Base-by-base conservation (phyloP, 2,888 invertebrate species). In the Drosophila yooni region DNA sequence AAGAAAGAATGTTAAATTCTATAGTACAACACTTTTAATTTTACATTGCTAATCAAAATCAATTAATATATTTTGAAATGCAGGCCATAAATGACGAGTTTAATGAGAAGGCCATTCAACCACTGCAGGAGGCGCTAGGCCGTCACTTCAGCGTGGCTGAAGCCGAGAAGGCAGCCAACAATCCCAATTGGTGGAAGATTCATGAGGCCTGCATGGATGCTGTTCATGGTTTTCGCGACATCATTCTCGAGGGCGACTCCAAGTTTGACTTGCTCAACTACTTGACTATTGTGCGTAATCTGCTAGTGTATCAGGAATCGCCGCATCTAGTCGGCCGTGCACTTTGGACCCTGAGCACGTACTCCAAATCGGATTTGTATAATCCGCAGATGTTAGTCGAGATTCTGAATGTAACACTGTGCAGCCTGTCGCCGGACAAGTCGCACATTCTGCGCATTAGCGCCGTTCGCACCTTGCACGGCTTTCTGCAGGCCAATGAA, bases 161-260 rank as follows among this genome's bases (percentile, higher is more conserved):
- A 81, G 91, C 93, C 40, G 94, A 93, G 82, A 93, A 94, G 90
- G 89, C 92, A 13, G 85, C 93, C n/a, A 93, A 94, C 60, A 91
- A 93, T 87, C 85, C 91, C 36, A 91, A 94, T 68, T 94, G 95
- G 94, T 96, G 96, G 96, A 96, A 96, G 92, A 93, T 95, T 50
- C 94, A 94, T 74, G 96, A 96, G 91, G 94, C 96, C 0, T 94
- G 95, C 62, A 94, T 96, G 94, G 92, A 95, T 36, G 95, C 95
- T 4, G 92, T 96, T 8, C 95, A 95, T 53, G 92, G 94, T 31
- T 94, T 94, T 21, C 94, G 94, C 43, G 94, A 92, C 50, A 65
- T 93, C 3, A 93, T 93, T 43, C 79, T 93, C 2, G 91, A 91
- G 51, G 88, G 84, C 25, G 91, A 92, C 48, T 89, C 91, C n/a